phyloP scores from a whole-genome alignment of 2,797 vertebrate genomes.

The Fringilla coelebs region DNA sequence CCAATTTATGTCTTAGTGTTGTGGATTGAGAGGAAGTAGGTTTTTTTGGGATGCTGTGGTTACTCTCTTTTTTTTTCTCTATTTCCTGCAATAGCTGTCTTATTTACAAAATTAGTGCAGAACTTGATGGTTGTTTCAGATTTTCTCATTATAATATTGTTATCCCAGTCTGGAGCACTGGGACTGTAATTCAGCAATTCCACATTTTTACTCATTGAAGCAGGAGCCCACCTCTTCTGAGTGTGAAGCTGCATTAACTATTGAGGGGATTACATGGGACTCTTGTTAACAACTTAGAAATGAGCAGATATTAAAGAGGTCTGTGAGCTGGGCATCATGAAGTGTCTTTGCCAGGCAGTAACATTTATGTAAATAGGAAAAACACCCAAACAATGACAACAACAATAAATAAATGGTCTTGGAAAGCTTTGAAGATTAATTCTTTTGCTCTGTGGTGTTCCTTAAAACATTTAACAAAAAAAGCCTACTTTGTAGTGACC shows the following conservation, averaged over 20 bases:
- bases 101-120: background rate
- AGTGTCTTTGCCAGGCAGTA: background rate
- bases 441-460: background rate
- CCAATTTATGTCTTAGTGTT: fast-evolving
- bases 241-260: background rate
- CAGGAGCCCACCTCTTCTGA: background rate
- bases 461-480: background rate
- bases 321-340: background rate
- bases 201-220: background rate
- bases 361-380: background rate
- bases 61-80: background rate
- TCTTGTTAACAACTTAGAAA: background rate
- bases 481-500: background rate
- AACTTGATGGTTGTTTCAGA: background rate
- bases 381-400: background rate
- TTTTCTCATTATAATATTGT: background rate
- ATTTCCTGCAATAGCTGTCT: background rate
- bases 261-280: background rate
- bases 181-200: background rate
- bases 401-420: background rate
- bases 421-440: background rate
- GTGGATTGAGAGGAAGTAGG: too few species aligned
- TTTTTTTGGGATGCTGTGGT: too few species aligned
- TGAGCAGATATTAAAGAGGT: background rate
- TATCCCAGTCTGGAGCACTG: background rate